Conservation (phyloP, 2,113 vertebrate species). For the Galemys pyrenaicus region DNA sequence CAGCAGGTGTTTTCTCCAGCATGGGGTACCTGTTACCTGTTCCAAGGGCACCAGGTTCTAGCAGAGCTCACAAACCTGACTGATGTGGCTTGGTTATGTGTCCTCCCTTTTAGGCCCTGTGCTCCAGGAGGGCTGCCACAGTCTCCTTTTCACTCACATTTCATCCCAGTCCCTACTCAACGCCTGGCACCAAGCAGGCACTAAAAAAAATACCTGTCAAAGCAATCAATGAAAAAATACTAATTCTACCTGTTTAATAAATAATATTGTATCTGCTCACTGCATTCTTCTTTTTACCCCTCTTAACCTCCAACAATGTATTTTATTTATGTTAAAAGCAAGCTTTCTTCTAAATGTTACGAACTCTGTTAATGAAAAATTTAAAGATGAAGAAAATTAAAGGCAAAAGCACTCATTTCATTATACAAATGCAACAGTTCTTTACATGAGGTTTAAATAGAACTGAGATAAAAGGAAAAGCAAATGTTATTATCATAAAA, state of each 20-base stretch:
- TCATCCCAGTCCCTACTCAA: neutral
- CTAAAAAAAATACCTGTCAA: neutral
- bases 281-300: neutral
- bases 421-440: neutral
- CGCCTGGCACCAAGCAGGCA: neutral
- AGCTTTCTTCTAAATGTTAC: neutral
- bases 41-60: neutral
- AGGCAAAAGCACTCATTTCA: neutral
- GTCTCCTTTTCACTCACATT: neutral
- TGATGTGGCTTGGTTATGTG: neutral
- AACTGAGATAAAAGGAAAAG: neutral
- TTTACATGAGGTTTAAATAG: conserved; percentile 24
- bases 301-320: neutral
- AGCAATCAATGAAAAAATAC: neutral
- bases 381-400: neutral
- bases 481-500: neutral
- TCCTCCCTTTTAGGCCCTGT: neutral
- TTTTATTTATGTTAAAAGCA: neutral
- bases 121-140: neutral
- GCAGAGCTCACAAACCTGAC: neutral
- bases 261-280: neutral
- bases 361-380: neutral
- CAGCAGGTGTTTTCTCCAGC: neutral
- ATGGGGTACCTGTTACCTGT: neutral
- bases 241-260: neutral